These are phyloP conservation scores for Yponomeuta sedellus DNA, from an alignment of 2,888 invertebrate species.

Conservation along the genomic window DNA sequence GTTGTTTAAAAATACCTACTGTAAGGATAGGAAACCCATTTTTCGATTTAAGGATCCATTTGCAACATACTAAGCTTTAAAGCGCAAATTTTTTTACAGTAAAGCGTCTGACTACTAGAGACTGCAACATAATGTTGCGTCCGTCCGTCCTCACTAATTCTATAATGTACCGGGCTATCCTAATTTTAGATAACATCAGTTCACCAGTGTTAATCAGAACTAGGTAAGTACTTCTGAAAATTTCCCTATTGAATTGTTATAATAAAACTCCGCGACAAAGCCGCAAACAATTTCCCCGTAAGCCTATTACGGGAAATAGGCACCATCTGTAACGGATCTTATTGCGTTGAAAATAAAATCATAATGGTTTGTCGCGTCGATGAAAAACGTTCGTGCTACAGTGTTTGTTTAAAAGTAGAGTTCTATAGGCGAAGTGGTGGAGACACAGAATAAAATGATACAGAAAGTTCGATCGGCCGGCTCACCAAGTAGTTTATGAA, in stretches of 20 bases:
- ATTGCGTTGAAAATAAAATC: conserved; percentile 67
- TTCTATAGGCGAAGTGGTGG: conserved; percentile 24
- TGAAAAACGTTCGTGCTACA: conserved; percentile 44
- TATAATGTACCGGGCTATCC: too few relatives aligned
- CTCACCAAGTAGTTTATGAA: neutral
- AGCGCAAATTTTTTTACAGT: too few relatives aligned
- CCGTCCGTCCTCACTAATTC: too few relatives aligned
- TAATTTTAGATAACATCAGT: too few relatives aligned
- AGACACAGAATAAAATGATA: neutral
- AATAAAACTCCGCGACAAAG: conserved; percentile 16
- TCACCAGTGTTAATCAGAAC: too few relatives aligned
- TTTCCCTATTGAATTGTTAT: conserved; percentile 4
- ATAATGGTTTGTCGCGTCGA: conserved; percentile 69
- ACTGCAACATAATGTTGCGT: too few relatives aligned
- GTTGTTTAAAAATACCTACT: too few relatives aligned
- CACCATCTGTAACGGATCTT: conserved; percentile 36
- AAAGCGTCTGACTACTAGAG: too few relatives aligned
- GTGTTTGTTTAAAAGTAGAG: conserved; percentile 35
- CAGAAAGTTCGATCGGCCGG: neutral
- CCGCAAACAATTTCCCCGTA: conserved; percentile 29
- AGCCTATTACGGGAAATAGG: conserved; percentile 54
- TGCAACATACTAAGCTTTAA: too few relatives aligned
- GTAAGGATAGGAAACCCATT: too few relatives aligned
- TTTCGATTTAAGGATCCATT: too few relatives aligned
- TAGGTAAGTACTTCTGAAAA: neutral